phyloP scores from a whole-genome alignment of 2,888 invertebrate genomes.

The Taphrorychus bicolor region DNA sequence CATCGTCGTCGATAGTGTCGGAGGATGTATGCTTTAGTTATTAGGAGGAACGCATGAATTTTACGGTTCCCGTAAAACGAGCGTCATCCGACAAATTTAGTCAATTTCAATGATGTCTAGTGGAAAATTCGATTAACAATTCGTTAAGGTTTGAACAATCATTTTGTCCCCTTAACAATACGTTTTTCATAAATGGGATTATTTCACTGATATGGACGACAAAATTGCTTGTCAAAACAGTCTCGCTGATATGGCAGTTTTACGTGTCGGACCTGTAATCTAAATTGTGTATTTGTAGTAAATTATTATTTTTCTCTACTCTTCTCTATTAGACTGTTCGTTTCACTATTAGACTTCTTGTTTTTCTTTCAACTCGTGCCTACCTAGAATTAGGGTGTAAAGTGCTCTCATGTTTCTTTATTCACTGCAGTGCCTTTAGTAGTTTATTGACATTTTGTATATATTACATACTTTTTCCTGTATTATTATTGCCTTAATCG shows the following conservation, averaged over 20 bases:
- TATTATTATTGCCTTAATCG: too few species aligned
- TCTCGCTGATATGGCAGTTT: too few species aligned
- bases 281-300: not conserved
- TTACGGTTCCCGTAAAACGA: conserved; percentile 7
- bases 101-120: not conserved
- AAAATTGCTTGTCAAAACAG: not conserved
- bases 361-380: too few species aligned
- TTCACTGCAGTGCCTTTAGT: too few species aligned
- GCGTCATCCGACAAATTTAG: not conserved
- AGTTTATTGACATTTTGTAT: too few species aligned
- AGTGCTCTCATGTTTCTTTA: too few species aligned
- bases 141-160: conserved; percentile 32
- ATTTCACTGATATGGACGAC: not conserved
- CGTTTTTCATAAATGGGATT: not conserved
- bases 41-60: conserved; percentile 16
- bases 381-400: too few species aligned
- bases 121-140: conserved; percentile 22
- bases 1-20: not conserved
- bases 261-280: too few species aligned
- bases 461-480: too few species aligned
- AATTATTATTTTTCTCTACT: conserved; percentile 5
- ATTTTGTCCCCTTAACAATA: conserved; percentile 32
- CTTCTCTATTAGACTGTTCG: not conserved
- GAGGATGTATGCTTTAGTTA: conserved; percentile 29
- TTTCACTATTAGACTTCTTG: too few species aligned